Conservation (phyloP, 2,797 vertebrate species). For the Sus cebifrons region DNA sequence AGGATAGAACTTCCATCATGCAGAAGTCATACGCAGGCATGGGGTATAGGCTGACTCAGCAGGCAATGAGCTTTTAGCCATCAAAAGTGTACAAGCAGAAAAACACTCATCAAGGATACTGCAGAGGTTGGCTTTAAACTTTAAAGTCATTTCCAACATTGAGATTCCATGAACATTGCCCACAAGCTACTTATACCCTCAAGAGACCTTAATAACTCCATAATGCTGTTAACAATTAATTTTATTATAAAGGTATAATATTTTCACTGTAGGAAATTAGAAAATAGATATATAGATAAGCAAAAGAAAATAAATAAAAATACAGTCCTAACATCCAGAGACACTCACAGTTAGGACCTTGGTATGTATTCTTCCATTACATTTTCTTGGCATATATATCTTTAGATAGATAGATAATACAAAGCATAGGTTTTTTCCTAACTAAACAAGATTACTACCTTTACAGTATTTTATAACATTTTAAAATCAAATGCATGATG, state of each 20-base stretch:
- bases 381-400: conserved; percentile 31
- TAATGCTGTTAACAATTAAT: neutral
- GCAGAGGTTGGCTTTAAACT: neutral
- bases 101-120: neutral
- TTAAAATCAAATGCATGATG: conserved; percentile 56
- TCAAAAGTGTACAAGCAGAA: neutral
- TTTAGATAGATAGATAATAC: conserved; percentile 25
- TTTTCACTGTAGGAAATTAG: neutral
- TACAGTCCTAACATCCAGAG: neutral
- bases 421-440: neutral
- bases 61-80: neutral
- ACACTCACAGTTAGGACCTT: neutral
- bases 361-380: neutral
- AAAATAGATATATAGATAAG: conserved; percentile 26
- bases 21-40: neutral
- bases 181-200: neutral
- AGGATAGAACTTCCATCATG: neutral
- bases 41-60: neutral
- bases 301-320: conserved; percentile 70
- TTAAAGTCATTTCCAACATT: neutral
- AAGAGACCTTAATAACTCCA: neutral
- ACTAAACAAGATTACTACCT: conserved; percentile 46
- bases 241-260: conserved; percentile 26
- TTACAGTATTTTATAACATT: conserved; percentile 55
- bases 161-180: neutral